Evolutionary conservation across 2,797 vertebrate genomes (phyloP).

Genomic region (Gambusia yucatana): DNA sequence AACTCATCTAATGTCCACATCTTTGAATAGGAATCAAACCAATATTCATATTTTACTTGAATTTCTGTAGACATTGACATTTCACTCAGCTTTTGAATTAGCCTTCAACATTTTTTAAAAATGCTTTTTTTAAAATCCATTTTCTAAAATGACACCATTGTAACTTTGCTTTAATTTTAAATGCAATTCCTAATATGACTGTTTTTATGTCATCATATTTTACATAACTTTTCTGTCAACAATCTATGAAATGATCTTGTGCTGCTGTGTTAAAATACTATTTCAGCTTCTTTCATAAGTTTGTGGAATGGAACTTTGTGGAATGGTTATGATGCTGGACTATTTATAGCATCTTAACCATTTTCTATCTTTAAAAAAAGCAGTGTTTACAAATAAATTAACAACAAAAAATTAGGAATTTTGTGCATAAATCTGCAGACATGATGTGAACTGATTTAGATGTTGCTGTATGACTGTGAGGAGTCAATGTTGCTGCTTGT

Average conservation of each 20-base stretch:
- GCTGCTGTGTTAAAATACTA: background rate
- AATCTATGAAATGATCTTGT: background rate
- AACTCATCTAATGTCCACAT: background rate
- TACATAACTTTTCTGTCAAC: no score
- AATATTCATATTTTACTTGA: background rate
- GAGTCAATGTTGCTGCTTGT: conserved; percentile 14
- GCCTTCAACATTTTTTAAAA: no score
- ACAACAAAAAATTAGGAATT: background rate
- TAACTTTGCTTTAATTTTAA: no score
- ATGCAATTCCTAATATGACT: no score
- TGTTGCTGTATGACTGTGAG: conserved; percentile 46
- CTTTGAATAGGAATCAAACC: background rate
- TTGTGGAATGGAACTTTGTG: background rate
- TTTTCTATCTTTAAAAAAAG: background rate
- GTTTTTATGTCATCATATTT: no score
- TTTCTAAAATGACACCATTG: no score
- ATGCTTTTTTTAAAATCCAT: no score
- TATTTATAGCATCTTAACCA: background rate
- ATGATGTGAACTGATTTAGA: conserved; percentile 6
- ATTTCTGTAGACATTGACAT: background rate
- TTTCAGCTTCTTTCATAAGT: background rate
- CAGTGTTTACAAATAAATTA: background rate
- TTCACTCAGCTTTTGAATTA: no score
- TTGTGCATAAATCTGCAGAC: background rate
- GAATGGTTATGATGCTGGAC: no score